Evolutionary conservation across 2,797 vertebrate species (phyloP), one percentile per base, ranked within the genome.

Genomic region (Valencia hispanica): DNA sequence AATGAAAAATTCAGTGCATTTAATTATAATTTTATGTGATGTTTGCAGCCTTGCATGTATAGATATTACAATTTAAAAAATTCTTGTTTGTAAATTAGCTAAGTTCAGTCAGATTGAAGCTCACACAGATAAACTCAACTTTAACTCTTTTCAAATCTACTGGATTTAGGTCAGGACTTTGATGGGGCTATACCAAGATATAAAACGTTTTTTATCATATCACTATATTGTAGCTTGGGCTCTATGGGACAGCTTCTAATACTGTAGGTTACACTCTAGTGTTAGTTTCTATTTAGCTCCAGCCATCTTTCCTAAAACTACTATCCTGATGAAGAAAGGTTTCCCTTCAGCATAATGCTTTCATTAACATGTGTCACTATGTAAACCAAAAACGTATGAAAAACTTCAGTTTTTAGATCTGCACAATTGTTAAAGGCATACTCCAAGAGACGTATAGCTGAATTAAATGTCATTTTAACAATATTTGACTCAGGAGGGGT

Each of bases 11-110:
- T 36, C 7, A 36, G 10, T 63, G 14, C 22, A 36, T 63, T 63
- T 63, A 20, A 15, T 17, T 17, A 59, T 30, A 25, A 14, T 55
- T 48, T 27, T 27, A 55, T n/a, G 51, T 27, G 51, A 55, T 12
- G 27, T 78, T 50, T 41, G 79, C 81, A 87, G 85, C 75, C 25
- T 65, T 39, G 20, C 20, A 65, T 12, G 20, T 14, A 65, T 4
- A 22, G 22, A 65, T 9, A 39, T 18, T 25, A 22, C 39, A 39
- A 65, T n/a, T n/a, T n/a, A n/a, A n/a, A n/a, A n/a, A n/a, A 0
- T 41, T 41, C 17, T 18, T 17, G 1, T 65, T 41, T 41, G 36
- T 39, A 39, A 65, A 65, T 65, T 39, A 36, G 22, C 34, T 65
- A 41, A 25, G 10, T 14, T 61, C 3, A 34, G 30, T 34, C 59